Percentiles rank a stretch among this genome's conserved stretches.
Evolutionary conservation across 2,888 invertebrate species (phyloP).

Genomic region (Polydesmus complanatus): DNA sequence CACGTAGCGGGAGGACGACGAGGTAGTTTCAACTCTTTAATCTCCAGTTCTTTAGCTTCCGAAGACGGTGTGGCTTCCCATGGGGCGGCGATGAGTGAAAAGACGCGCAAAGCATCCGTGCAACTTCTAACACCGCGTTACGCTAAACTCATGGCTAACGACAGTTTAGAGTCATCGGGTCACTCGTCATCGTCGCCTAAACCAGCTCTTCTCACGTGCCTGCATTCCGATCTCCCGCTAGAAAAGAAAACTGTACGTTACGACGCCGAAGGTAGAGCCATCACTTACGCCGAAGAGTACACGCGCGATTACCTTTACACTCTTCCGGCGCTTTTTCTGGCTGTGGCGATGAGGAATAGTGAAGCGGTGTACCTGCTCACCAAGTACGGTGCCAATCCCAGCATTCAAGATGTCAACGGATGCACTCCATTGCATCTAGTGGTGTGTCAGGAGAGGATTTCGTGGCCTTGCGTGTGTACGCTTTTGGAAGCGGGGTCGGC

Average conservation of each 20-base stretch:
- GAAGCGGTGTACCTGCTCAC: conserved; percentile 40
- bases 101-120: conserved; percentile 13
- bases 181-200: conserved; percentile 17
- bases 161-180: conserved; percentile 24
- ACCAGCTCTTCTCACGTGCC: not conserved
- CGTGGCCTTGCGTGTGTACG: conserved; percentile 39
- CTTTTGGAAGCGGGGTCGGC: conserved; percentile 39
- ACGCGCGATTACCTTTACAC: conserved; percentile 39
- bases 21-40: conserved; percentile 17
- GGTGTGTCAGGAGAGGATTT: conserved; percentile 40
- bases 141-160: conserved; percentile 22
- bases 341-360: conserved; percentile 40
- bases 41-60: conserved; percentile 10
- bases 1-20: conserved; percentile 23
- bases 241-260: conserved; percentile 21
- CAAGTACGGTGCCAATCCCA: conserved; percentile 40
- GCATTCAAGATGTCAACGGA: conserved; percentile 40
- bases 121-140: conserved; percentile 19
- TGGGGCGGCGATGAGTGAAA: not conserved
- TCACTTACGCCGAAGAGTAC: conserved; percentile 32
- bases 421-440: conserved; percentile 45
- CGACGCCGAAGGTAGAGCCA: conserved; percentile 16
- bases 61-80: conserved; percentile 1
- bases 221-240: conserved; percentile 23
- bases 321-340: conserved; percentile 44